These are phyloP conservation scores for Netelia inedita DNA, from an alignment of 2,888 invertebrate species.

Conservation along the genomic window DNA sequence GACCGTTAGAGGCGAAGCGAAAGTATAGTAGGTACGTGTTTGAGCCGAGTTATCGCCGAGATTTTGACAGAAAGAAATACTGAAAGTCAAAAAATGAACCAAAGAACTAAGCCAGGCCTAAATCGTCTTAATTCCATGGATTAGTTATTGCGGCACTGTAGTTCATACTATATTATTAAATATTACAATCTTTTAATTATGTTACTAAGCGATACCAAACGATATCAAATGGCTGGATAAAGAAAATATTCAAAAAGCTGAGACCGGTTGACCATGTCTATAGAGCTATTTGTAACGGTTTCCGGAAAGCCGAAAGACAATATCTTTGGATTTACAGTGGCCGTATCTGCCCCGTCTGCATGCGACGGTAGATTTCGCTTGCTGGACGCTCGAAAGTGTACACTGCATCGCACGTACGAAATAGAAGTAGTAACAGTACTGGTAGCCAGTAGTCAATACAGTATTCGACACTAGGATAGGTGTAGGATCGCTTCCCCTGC, in stretches of 20 bases:
- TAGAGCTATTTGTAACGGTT: neutral
- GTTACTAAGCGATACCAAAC: too few species aligned
- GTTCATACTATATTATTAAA: too few species aligned
- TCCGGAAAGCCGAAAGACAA: constrained; percentile 67
- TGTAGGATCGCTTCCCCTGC: neutral
- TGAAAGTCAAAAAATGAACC: too few species aligned
- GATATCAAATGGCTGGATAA: neutral
- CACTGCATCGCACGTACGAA: constrained; percentile 30
- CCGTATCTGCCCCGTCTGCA: constrained; percentile 37
- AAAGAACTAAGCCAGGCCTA: too few species aligned
- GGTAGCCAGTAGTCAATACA: constrained; percentile 1
- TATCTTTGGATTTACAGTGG: constrained; percentile 72
- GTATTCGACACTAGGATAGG: neutral
- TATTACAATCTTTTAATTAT: too few species aligned
- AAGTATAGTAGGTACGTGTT: too few species aligned
- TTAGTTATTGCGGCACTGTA: too few species aligned
- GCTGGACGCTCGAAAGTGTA: constrained; percentile 25
- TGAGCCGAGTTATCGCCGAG: too few species aligned
- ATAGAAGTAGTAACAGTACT: constrained; percentile 23
- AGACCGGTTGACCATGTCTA: constrained; percentile 15
- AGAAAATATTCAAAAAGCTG: neutral
- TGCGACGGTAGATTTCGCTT: constrained; percentile 4
- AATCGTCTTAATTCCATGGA: too few species aligned
- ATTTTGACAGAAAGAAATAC: too few species aligned
- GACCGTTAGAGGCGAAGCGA: too few species aligned